These are phyloP conservation scores for Beaufortia kweichowensis DNA, from an alignment of 2,113 vertebrate species.

Conservation along the genomic window DNA sequence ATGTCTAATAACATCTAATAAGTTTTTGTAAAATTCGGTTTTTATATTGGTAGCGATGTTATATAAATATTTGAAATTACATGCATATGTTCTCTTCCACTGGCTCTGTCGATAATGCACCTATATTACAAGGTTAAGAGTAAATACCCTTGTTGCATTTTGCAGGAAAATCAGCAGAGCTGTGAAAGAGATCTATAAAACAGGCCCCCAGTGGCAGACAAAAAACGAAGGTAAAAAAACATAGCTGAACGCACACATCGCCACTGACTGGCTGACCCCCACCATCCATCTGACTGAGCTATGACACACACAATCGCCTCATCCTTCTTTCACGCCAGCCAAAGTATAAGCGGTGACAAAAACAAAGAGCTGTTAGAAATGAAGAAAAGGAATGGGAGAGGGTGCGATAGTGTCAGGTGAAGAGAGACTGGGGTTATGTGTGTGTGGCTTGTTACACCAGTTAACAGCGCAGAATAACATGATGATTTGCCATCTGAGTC, in stretches of 20 bases:
- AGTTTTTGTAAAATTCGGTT: too few relatives aligned
- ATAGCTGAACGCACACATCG: slow-evolving; percentile 28
- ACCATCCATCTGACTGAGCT: slow-evolving; percentile 16
- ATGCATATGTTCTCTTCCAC: slow-evolving; percentile 52
- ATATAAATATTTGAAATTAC: neutral
- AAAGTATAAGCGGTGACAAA: slow-evolving; percentile 38
- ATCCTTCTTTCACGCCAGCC: slow-evolving; percentile 13
- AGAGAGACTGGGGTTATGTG: slow-evolving; percentile 40
- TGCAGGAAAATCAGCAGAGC: slow-evolving; percentile 45
- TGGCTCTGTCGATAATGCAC: slow-evolving; percentile 63
- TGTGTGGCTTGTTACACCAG: slow-evolving; percentile 51
- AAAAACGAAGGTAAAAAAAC: neutral
- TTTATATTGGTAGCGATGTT: too few relatives aligned
- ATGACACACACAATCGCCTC: slow-evolving; percentile 28
- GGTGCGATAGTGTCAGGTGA: slow-evolving; percentile 44
- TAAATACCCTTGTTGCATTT: slow-evolving; percentile 58
- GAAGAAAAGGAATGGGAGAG: slow-evolving; percentile 54
- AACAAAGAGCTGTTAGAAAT: slow-evolving; percentile 41
- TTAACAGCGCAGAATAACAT: slow-evolving; percentile 59
- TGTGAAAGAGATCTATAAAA: slow-evolving; percentile 56
- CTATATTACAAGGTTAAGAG: slow-evolving; percentile 69
- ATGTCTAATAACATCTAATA: too few relatives aligned
- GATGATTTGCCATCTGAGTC: slow-evolving; percentile 51
- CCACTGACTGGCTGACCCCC: slow-evolving; percentile 15
- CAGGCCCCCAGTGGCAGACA: slow-evolving; percentile 40